Conservation (phyloP, 2,888 invertebrate species). For the Seladonia tumulorum region DNA sequence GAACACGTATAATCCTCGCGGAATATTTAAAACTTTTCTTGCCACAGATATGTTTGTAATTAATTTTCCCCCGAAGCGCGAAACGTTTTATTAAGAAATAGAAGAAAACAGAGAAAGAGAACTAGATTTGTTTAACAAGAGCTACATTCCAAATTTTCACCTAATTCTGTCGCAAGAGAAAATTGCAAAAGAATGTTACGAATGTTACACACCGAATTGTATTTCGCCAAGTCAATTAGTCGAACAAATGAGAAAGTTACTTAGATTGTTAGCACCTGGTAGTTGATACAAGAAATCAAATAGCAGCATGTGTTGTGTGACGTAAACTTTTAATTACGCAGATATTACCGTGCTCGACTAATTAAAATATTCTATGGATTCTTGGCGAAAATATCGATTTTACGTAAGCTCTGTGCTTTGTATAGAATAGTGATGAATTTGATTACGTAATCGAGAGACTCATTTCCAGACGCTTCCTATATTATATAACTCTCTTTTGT, state of each 20-base stretch:
- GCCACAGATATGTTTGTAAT: too few species aligned
- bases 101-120: background rate
- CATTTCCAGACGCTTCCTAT: slow-evolving; percentile 8
- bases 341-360: background rate
- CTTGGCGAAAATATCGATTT: slow-evolving; percentile 15
- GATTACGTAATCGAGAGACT: slow-evolving; percentile 20
- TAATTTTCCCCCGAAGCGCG: background rate
- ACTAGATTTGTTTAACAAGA: background rate
- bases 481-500: slow-evolving; percentile 20
- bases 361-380: slow-evolving; percentile 12
- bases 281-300: background rate
- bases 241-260: background rate
- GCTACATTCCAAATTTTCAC: background rate
- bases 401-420: background rate
- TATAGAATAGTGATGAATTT: background rate
- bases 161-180: background rate
- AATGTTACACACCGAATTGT: background rate
- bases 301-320: background rate
- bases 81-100: background rate
- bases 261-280: background rate
- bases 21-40: background rate
- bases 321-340: slow-evolving; percentile 1
- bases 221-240: background rate
- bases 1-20: too few species aligned
- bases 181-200: background rate